Evolutionary conservation across 2,888 invertebrate genomes (phyloP), one percentile per base, ranked within the genome.

Genomic region (Philhelius pedissequus): DNA sequence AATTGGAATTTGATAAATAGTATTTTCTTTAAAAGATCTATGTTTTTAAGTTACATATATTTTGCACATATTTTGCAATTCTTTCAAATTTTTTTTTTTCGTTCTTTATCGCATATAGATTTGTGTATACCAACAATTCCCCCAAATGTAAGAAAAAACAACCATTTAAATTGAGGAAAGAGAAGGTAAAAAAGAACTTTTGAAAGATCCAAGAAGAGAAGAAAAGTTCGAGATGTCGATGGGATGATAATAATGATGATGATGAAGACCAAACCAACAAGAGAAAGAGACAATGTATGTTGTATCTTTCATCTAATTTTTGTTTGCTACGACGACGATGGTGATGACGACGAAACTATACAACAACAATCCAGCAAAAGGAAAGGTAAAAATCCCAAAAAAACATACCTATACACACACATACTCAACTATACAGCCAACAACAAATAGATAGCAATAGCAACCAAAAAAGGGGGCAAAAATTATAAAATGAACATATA

Each of bases 281-380:
- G 74, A 74, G 54, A 62, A 50, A 71, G 50, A 79, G 43, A 69
- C 62, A 68, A 83, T 73, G 69, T 64, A 66, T 84, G 71, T 84
- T 73, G 62, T 73, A 56, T 62, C 62, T 82, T 82, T 78, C 73
- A 79, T 79, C 74, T 83, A 25, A 13, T 74, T 73, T 71, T 56
- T 77, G n/a, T 18, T 27, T 32, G 32, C 45, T 20, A 35, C 48
- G 15, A 66, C 66, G 15, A 35, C 40, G 25, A 73, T 35, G 52
- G 38, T 40, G 66, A 71, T 58, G 71, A 82, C 66, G 81, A 66
- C 64, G 64, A 56, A 60, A 56, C 62, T 62, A 81, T 64, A 68
- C 56, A 69, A 62, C 56, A 45, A 35, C 45, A 38, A 22, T 18
- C 18, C 13, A 54, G 45, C 68, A 45, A 77, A 82, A 64, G 60